A percentile compares a stretch with the other conserved stretches of the same genome.
These are phyloP conservation scores for Rhamphomyia laevipes DNA, from an alignment of 2,888 invertebrate species.

Conservation along the genomic window DNA sequence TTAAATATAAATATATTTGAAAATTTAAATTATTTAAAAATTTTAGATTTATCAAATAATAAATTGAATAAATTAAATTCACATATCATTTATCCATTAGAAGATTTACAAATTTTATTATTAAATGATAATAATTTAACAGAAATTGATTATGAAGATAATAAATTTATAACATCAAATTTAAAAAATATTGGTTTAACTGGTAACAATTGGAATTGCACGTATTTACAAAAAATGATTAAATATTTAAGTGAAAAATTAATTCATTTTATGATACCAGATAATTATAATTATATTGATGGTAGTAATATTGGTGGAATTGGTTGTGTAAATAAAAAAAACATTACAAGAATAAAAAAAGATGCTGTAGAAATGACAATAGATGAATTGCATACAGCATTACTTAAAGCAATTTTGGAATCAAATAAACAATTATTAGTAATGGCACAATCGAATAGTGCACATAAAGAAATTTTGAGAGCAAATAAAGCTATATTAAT, in stretches of 20 bases:
- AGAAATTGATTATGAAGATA: background rate
- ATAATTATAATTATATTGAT: no score
- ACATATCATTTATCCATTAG: background rate
- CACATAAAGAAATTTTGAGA: no score
- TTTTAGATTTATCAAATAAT: background rate
- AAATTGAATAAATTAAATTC: background rate
- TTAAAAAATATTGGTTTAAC: background rate
- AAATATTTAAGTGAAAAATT: background rate
- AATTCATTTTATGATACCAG: background rate
- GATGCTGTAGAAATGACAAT: no score
- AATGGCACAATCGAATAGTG: no score
- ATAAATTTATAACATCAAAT: background rate
- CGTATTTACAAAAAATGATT: background rate
- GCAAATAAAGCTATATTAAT: no score
- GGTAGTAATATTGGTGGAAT: no score
- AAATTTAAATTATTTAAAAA: background rate
- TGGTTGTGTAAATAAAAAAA: no score
- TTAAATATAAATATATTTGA: background rate
- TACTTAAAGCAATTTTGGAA: no score
- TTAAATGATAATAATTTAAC: background rate
- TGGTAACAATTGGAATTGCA: background rate
- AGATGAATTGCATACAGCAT: no score
- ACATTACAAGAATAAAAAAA: no score
- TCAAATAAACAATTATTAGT: no score
- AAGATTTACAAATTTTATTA: background rate